These are phyloP conservation scores for Eupristina koningsbergeri DNA, from an alignment of 1,140 invertebrate genomes.

Conservation along the genomic window DNA sequence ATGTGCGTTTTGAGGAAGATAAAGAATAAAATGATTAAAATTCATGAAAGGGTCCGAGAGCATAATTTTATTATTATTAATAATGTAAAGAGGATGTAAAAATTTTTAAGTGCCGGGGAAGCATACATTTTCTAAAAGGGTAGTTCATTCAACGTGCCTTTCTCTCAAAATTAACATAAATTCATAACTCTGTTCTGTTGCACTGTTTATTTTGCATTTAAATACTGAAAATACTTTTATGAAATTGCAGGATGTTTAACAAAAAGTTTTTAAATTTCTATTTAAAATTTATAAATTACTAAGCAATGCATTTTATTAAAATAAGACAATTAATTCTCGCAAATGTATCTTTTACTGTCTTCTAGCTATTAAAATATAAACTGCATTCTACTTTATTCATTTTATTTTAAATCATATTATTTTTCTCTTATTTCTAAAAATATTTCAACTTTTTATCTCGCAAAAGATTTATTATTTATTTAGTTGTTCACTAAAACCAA, in stretches of 20 bases:
- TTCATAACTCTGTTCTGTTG: slow-evolving; percentile 13
- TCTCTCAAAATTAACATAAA: background rate
- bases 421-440: too few relatives aligned
- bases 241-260: background rate
- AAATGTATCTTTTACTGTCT: background rate
- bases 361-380: too few relatives aligned
- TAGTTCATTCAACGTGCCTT: background rate
- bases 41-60: background rate
- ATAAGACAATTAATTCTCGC: background rate
- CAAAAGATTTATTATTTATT: too few relatives aligned
- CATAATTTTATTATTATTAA: background rate
- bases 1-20: too few relatives aligned
- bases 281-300: background rate
- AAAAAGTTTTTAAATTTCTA: slow-evolving; percentile 2
- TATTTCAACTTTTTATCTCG: too few relatives aligned
- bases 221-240: background rate
- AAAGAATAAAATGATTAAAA: background rate
- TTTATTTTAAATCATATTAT: too few relatives aligned
- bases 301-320: background rate
- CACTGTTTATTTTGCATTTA: slow-evolving; percentile 10
- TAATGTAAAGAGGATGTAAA: background rate
- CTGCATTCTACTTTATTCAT: too few relatives aligned
- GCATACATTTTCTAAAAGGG: background rate
- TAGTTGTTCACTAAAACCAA: too few relatives aligned
- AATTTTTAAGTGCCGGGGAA: background rate